phyloP scores from a whole-genome alignment of 2,888 invertebrate species.

The Acleris sparsana region DNA sequence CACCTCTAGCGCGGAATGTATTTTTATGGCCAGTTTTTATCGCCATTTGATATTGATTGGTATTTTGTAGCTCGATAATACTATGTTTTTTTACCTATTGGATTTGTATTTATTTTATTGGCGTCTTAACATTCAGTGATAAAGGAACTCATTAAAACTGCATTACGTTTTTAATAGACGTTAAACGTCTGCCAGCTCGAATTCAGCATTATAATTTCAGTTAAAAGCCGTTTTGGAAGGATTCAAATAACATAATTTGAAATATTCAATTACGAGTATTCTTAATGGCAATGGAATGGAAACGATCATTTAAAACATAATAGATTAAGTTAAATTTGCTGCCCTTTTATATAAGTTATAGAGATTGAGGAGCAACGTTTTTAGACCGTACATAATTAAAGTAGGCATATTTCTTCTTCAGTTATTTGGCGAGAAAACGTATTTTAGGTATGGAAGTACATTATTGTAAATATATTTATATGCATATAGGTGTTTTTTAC shows the following conservation, averaged over 20 bases:
- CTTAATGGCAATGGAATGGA: constrained; percentile 24
- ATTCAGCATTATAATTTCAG: constrained; percentile 1
- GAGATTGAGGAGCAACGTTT: constrained; percentile 13
- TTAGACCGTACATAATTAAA: constrained; percentile 14
- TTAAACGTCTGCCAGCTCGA: no score
- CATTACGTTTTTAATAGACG: no score
- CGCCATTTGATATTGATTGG: not conserved
- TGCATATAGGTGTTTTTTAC: no score
- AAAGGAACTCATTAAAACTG: no score
- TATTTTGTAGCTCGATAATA: not conserved
- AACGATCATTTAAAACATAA: constrained; percentile 22
- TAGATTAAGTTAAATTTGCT: constrained; percentile 28
- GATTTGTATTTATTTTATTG: no score
- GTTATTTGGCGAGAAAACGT: not conserved
- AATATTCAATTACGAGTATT: constrained; percentile 27
- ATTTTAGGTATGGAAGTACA: not conserved
- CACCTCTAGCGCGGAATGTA: not conserved
- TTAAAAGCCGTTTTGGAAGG: constrained; percentile 11
- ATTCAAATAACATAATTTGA: constrained; percentile 15
- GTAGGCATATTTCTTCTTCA: constrained; percentile 6
- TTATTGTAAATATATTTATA: not conserved
- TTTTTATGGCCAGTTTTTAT: constrained; percentile 2
- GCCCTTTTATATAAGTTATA: constrained; percentile 27
- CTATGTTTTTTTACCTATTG: no score
- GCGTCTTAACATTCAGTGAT: no score